phyloP scores from a whole-genome alignment of 1,140 invertebrate genomes.

The Chymomyza costata region DNA sequence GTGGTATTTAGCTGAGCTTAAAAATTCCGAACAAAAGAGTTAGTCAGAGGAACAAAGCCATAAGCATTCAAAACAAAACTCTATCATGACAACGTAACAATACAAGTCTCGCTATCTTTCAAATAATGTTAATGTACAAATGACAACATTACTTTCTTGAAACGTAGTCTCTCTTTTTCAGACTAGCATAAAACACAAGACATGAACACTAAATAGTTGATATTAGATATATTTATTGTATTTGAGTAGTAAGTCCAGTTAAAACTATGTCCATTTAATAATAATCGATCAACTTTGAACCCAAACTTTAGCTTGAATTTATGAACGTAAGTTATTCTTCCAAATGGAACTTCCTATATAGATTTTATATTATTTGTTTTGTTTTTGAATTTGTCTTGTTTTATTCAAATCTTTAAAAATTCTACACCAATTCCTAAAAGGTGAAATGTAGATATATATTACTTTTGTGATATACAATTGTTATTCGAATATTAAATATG shows the following conservation, averaged over 20 bases:
- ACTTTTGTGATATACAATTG: conserved; percentile 73
- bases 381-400: conserved; percentile 18
- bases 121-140: conserved; percentile 59
- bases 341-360: conserved; percentile 16
- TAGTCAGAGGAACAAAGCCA: conserved; percentile 29
- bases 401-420: conserved; percentile 39
- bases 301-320: conserved; percentile 9
- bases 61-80: conserved; percentile 6
- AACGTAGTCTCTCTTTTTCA: conserved; percentile 40
- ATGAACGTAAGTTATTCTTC: too few relatives aligned
- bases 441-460: conserved; percentile 66
- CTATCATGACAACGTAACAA: conserved; percentile 10
- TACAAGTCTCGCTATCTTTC: conserved; percentile 25
- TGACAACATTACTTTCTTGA: conserved; percentile 66
- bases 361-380: conserved; percentile 18
- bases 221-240: conserved; percentile 46
- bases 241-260: conserved; percentile 52
- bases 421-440: conserved; percentile 65
- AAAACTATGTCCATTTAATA: conserved; percentile 28
- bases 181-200: conserved; percentile 19
- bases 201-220: conserved; percentile 12
- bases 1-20: conserved; percentile 83
- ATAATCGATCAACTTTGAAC: conserved; percentile 23
- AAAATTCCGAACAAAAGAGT: conserved; percentile 71
- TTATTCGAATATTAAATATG: conserved; percentile 58